phyloP scores from a whole-genome alignment of 2,113 vertebrate species.

The Xenus cinereus region DNA sequence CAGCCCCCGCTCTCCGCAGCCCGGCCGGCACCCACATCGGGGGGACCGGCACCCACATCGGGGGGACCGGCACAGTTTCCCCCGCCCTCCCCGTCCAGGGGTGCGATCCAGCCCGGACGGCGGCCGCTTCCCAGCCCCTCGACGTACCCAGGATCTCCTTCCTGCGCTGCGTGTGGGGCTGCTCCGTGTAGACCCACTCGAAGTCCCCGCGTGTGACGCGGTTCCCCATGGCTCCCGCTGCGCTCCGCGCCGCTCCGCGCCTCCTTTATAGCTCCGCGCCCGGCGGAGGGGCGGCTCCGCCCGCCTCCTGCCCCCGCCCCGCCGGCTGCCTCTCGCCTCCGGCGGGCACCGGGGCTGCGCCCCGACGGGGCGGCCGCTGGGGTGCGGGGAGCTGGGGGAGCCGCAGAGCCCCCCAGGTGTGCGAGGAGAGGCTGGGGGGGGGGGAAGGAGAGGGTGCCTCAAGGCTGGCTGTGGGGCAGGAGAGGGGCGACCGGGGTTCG shows the following conservation, averaged over 20 bases:
- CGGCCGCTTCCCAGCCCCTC: neutral
- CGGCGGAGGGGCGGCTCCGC: neutral
- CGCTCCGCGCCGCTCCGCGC: neutral
- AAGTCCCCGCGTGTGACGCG: conserved; percentile 83
- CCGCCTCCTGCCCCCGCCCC: neutral
- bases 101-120: neutral
- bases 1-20: neutral
- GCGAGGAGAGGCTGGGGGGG: neutral
- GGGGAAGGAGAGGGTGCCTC: no score
- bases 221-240: conserved; percentile 79
- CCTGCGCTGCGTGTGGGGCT: conserved; percentile 93
- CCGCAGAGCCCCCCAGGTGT: neutral
- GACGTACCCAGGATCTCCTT: conserved; percentile 89
- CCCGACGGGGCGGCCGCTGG: neutral
- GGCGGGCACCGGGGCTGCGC: neutral
- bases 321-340: neutral
- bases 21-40: neutral
- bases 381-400: neutral
- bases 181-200: conserved; percentile 96
- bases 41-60: neutral
- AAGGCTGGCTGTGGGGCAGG: neutral
- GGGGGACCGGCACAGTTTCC: no score
- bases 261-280: neutral
- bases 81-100: neutral
- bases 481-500: neutral